Percentiles rank a stretch among this genome's conserved stretches.
These are phyloP conservation scores for Chalcosyrphus nemorum DNA, from an alignment of 2,888 invertebrate species.

Conservation along the genomic window DNA sequence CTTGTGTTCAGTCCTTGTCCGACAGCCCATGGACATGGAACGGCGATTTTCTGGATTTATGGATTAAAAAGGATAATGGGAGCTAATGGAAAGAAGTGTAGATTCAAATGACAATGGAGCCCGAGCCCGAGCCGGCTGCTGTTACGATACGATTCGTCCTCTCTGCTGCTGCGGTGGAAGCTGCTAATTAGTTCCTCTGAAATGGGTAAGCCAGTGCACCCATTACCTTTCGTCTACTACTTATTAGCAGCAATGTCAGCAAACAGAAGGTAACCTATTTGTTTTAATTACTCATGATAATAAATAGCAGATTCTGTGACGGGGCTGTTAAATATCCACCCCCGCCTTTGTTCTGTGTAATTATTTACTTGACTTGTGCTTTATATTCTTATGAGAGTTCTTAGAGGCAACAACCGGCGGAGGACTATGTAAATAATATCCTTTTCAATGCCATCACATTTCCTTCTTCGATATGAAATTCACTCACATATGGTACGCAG, in stretches of 20 bases:
- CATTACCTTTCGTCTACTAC: conserved; percentile 4
- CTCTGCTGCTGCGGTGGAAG: conserved; percentile 33
- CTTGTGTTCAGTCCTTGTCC: conserved; percentile 69
- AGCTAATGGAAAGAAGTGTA: conserved; percentile 63
- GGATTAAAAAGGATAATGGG: conserved; percentile 66
- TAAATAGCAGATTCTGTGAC: neutral
- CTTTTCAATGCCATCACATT: conserved; percentile 64
- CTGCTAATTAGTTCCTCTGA: conserved; percentile 56
- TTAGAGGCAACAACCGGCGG: neutral
- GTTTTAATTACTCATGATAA: conserved; percentile 38
- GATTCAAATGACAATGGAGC: conserved; percentile 56
- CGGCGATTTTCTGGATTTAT: conserved; percentile 69
- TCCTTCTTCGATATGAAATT: conserved; percentile 29
- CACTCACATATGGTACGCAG: conserved; percentile 50
- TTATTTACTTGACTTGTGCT: conserved; percentile 18
- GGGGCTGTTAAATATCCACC: neutral
- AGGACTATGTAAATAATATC: conserved; percentile 56
- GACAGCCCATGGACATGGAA: conserved; percentile 71
- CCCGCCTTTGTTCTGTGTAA: conserved; percentile 17
- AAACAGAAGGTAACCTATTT: conserved; percentile 6
- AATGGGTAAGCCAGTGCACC: conserved; percentile 30
- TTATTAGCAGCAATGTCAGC: neutral
- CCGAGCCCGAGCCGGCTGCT: too few species aligned
- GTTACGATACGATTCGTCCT: conserved; percentile 13
- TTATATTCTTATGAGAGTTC: neutral